Percentiles rank a stretch among this genome's conserved stretches.
phyloP scores from a whole-genome alignment of 2,888 invertebrate species.

The Odontomyia ornata region DNA sequence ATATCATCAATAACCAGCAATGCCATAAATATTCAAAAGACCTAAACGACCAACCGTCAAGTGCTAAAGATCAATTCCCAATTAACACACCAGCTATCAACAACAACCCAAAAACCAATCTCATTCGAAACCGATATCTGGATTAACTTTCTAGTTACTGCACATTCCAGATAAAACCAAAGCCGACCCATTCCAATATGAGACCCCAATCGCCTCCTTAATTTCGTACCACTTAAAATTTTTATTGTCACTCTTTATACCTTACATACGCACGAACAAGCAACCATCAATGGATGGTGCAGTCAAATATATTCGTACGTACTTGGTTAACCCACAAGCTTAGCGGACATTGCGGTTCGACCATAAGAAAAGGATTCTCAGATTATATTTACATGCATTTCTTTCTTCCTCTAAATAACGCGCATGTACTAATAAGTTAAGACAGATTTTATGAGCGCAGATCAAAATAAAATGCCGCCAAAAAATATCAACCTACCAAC shows the following conservation, averaged over 20 bases:
- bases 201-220: not conserved
- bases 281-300: not conserved
- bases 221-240: slow-evolving; percentile 22
- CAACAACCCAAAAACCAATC: not conserved
- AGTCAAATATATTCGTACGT: not conserved
- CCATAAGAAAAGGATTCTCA: slow-evolving; percentile 11
- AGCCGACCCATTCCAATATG: not conserved
- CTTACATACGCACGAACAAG: not conserved
- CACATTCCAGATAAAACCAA: slow-evolving; percentile 16
- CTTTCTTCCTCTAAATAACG: slow-evolving; percentile 3
- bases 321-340: no score
- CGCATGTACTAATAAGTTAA: slow-evolving; percentile 34
- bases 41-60: slow-evolving; percentile 2
- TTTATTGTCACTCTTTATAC: slow-evolving; percentile 28
- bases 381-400: slow-evolving; percentile 6
- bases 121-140: slow-evolving; percentile 20
- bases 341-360: not conserved
- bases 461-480: slow-evolving; percentile 38
- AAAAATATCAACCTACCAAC: not conserved
- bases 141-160: slow-evolving; percentile 30
- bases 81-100: slow-evolving; percentile 13
- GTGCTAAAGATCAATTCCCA: slow-evolving; percentile 29
- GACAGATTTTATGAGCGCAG: slow-evolving; percentile 36
- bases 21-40: no score
- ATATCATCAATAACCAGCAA: no score